phyloP scores from a whole-genome alignment of 2,888 invertebrate species.

The Lithosia quadra region DNA sequence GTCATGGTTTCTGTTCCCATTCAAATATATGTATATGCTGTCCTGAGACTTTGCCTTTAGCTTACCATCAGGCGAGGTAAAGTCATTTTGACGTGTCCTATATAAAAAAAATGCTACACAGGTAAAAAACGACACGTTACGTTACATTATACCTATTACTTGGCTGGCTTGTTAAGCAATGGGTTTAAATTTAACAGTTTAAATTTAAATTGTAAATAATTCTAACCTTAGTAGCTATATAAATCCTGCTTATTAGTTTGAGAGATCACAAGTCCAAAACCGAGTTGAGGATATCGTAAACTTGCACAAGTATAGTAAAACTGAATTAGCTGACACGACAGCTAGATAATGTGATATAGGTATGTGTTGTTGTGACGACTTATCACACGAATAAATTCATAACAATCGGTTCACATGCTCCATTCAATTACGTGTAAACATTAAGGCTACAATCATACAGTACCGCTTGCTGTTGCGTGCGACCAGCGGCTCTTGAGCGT shows the following conservation, averaged over 20 bases:
- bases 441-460: slow-evolving; percentile 13
- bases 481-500: neutral
- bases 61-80: no score
- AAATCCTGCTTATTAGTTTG: neutral
- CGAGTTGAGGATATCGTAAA: neutral
- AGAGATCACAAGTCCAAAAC: neutral
- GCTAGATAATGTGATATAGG: neutral
- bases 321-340: slow-evolving; percentile 5
- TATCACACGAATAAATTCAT: slow-evolving; percentile 38
- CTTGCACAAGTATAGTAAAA: neutral
- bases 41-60: no score
- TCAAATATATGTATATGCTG: neutral
- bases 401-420: slow-evolving; percentile 37
- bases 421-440: slow-evolving; percentile 25
- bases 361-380: slow-evolving; percentile 29
- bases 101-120: no score
- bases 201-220: neutral
- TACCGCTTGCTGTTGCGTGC: neutral
- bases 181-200: neutral
- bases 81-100: no score
- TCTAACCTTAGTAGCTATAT: neutral
- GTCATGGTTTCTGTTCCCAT: neutral
- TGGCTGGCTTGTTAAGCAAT: neutral
- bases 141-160: no score
- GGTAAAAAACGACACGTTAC: neutral